A percentile compares a stretch with the other conserved stretches of the same genome.
phyloP scores from a whole-genome alignment of 2,113 vertebrate species.

The Mionectes macconnelli region DNA sequence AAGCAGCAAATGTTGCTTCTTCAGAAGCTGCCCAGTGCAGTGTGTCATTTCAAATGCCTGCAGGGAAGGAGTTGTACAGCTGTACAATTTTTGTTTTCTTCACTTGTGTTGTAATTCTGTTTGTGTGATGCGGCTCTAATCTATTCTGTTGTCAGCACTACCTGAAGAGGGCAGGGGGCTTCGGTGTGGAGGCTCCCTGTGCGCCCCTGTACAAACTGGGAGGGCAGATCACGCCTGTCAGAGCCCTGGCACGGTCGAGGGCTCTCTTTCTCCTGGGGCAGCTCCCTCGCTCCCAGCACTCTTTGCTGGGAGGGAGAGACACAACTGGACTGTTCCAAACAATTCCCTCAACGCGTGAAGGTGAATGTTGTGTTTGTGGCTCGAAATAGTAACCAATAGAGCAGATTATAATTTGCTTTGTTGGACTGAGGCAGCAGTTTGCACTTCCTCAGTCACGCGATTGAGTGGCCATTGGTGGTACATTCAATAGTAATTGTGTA shows the following conservation, averaged over 20 bases:
- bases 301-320: background rate
- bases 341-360: background rate
- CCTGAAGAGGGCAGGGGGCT: background rate
- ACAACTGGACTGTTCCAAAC: background rate
- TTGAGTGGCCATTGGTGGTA: background rate
- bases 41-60: conserved; percentile 18
- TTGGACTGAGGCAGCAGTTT: background rate
- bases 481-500: background rate
- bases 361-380: background rate
- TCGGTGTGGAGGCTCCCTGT: background rate
- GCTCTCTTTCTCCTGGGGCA: conserved; percentile 9
- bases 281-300: background rate
- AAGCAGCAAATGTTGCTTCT: background rate
- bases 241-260: background rate
- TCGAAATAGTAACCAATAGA: background rate
- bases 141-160: background rate
- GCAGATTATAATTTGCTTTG: background rate
- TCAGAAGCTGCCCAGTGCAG: background rate
- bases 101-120: background rate
- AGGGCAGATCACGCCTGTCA: background rate
- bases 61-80: background rate
- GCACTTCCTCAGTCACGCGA: background rate
- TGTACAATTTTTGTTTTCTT: background rate
- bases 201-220: background rate
- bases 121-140: background rate